Percentiles rank a stretch among this genome's conserved stretches.
Conservation (phyloP, 2,888 invertebrate genomes). For the Oscheius sp. region DNA sequence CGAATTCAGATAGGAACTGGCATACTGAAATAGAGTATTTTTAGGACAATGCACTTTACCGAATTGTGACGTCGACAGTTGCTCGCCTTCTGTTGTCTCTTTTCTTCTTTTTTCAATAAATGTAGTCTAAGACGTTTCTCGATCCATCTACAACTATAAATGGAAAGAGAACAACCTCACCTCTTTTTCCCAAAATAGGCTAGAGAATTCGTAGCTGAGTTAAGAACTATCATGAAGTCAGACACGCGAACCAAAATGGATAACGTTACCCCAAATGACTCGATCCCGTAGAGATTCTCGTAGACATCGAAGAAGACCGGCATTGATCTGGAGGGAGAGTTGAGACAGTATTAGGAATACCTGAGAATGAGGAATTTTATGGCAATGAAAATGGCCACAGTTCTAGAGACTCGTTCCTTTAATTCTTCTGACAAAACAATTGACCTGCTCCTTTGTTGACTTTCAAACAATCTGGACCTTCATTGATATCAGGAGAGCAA, state of each 20-base stretch:
- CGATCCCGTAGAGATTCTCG: slow-evolving; percentile 65
- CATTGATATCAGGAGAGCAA: not conserved
- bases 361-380: slow-evolving; percentile 66
- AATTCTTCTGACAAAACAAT: slow-evolving; percentile 62
- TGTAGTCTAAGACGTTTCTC: slow-evolving; percentile 50
- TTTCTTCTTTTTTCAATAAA: slow-evolving; percentile 57
- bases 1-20: slow-evolving; percentile 20
- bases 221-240: slow-evolving; percentile 67
- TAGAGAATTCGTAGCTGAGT: slow-evolving; percentile 68
- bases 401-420: slow-evolving; percentile 62
- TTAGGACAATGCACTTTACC: not conserved
- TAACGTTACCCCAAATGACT: slow-evolving; percentile 62
- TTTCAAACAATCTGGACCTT: slow-evolving; percentile 61
- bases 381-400: slow-evolving; percentile 68
- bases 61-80: not conserved
- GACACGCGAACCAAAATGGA: slow-evolving; percentile 66
- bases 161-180: slow-evolving; percentile 4
- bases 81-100: slow-evolving; percentile 38
- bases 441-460: slow-evolving; percentile 61
- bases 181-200: slow-evolving; percentile 66
- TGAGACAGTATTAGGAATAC: slow-evolving; percentile 26
- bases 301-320: slow-evolving; percentile 69
- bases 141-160: slow-evolving; percentile 42
- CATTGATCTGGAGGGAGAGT: slow-evolving; percentile 53
- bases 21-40: not conserved